Conservation (phyloP, 2,888 invertebrate genomes). For the Cephus pulcher region DNA sequence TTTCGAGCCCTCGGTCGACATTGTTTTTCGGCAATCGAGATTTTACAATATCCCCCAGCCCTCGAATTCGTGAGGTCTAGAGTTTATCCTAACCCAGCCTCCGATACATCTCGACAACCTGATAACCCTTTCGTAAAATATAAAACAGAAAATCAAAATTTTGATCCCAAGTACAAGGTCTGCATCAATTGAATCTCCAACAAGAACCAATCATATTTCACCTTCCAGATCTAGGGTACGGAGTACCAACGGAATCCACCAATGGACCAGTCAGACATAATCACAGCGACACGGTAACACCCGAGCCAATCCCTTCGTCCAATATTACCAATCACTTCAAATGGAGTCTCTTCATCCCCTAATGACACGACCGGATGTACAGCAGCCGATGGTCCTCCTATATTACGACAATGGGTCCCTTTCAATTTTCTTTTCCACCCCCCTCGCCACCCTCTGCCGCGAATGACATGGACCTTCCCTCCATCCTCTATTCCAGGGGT, state of each 20-base stretch:
- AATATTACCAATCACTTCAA: neutral
- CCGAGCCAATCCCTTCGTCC: neutral
- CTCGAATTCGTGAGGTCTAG: neutral
- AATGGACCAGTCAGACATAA: neutral
- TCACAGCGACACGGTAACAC: neutral
- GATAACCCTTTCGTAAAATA: neutral
- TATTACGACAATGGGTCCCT: conserved; percentile 26
- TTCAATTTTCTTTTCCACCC: conserved; percentile 30
- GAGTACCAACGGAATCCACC: neutral
- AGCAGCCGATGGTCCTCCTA: conserved; percentile 6
- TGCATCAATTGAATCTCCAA: neutral
- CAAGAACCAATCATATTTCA: neutral
- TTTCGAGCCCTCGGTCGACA: neutral
- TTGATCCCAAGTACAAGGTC: neutral
- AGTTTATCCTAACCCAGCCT: neutral
- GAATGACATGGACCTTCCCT: conserved; percentile 13
- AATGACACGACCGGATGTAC: conserved; percentile 19
- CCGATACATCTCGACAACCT: neutral
- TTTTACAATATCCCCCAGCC: neutral
- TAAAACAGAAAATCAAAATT: neutral
- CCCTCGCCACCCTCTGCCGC: conserved; percentile 14
- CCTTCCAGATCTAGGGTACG: no score
- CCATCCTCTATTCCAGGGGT: conserved; percentile 30
- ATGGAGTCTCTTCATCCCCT: conserved; percentile 8
- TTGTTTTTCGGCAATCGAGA: neutral